A percentile compares a stretch with the other conserved stretches of the same genome.
phyloP scores from a whole-genome alignment of 2,888 invertebrate genomes.

The Diloba caeruleocephala region DNA sequence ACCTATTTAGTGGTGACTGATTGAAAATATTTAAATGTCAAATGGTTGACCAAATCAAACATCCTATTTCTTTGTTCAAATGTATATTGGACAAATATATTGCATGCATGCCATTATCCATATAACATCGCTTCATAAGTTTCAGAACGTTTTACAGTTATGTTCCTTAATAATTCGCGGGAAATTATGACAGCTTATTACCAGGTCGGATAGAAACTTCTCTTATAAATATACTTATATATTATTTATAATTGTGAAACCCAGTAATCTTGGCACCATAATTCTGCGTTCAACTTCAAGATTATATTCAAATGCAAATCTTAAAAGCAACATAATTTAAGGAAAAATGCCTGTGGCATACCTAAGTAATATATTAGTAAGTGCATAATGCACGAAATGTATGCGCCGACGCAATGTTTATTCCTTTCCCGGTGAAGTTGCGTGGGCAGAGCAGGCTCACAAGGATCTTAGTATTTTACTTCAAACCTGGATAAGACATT shows the following conservation, averaged over 20 bases:
- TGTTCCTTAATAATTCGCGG: slow-evolving; percentile 35
- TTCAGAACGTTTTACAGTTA: slow-evolving; percentile 14
- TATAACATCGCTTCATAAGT: slow-evolving; percentile 6
- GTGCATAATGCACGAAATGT: slow-evolving; percentile 69
- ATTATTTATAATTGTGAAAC: slow-evolving; percentile 40
- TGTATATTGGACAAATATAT: too few species aligned
- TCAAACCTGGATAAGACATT: slow-evolving; percentile 49
- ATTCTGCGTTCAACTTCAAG: slow-evolving; percentile 46
- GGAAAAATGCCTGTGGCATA: slow-evolving; percentile 55
- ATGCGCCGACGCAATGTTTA: slow-evolving; percentile 72
- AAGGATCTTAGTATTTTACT: slow-evolving; percentile 44
- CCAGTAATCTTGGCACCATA: slow-evolving; percentile 45
- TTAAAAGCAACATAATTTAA: slow-evolving; percentile 57
- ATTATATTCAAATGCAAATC: slow-evolving; percentile 57
- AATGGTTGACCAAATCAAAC: too few species aligned
- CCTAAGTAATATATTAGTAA: slow-evolving; percentile 61
- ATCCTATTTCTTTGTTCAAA: too few species aligned
- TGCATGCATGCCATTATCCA: too few species aligned
- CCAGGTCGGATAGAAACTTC: slow-evolving; percentile 20
- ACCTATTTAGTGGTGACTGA: too few species aligned
- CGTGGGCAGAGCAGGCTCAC: slow-evolving; percentile 70
- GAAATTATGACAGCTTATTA: slow-evolving; percentile 42
- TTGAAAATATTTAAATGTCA: too few species aligned
- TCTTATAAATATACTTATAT: slow-evolving; percentile 37
- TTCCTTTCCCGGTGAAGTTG: slow-evolving; percentile 69